phyloP scores from a whole-genome alignment of 1,140 invertebrate genomes.

The Dreissena polymorpha region DNA sequence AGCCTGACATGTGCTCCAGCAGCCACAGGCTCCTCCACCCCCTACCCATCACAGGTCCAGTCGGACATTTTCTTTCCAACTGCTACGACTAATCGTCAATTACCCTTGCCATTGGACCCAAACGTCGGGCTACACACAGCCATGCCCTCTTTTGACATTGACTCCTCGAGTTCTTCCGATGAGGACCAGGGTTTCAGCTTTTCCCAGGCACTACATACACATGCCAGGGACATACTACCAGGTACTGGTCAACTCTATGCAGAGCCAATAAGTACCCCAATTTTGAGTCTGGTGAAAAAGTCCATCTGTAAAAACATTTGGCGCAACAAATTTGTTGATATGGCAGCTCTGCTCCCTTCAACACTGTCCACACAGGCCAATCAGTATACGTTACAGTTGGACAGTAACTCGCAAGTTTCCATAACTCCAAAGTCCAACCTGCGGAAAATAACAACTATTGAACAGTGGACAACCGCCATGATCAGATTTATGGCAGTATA shows the following conservation, averaged over 20 bases:
- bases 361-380: neutral
- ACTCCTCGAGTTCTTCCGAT: too few relatives aligned
- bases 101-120: too few relatives aligned
- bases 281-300: neutral
- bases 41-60: too few relatives aligned
- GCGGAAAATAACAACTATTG: constrained; percentile 4
- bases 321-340: constrained; percentile 24
- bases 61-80: too few relatives aligned
- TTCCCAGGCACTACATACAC: neutral
- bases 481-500: constrained; percentile 14
- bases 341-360: neutral
- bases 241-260: neutral
- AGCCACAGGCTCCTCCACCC: too few relatives aligned
- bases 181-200: too few relatives aligned
- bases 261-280: neutral
- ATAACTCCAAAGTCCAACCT: too few relatives aligned
- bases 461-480: constrained; percentile 21
- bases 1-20: too few relatives aligned
- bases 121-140: too few relatives aligned
- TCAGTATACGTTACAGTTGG: constrained; percentile 19
- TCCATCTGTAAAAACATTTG: constrained; percentile 4
- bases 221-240: neutral
- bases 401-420: neutral
- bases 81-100: too few relatives aligned
- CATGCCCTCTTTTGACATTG: too few relatives aligned